Conservation (phyloP, 2,888 invertebrate species). For the Ramazzottius varieornatus region DNA sequence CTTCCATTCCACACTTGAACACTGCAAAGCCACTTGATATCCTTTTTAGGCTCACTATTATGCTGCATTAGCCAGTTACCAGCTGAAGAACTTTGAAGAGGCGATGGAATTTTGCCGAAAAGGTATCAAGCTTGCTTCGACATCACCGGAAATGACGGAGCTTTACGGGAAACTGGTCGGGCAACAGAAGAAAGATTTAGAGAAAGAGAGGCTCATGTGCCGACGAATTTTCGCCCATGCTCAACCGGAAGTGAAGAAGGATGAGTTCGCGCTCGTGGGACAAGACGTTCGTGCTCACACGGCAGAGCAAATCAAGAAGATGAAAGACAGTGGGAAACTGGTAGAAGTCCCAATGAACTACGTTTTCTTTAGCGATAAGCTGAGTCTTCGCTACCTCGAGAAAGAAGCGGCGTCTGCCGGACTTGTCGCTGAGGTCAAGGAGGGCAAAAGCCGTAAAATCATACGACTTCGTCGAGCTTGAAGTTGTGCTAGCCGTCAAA, state of each 20-base stretch:
- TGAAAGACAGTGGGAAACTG: not conserved
- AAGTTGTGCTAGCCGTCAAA: too few species aligned
- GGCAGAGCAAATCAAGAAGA: not conserved
- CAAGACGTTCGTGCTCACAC: not conserved
- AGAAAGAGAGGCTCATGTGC: not conserved
- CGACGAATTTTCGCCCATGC: not conserved
- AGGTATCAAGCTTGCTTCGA: not conserved
- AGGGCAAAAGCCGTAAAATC: not conserved
- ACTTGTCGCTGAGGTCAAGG: not conserved
- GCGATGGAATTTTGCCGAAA: not conserved
- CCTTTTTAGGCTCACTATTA: not conserved
- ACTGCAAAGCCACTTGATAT: too few species aligned
- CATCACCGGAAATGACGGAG: not conserved
- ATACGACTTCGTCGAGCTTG: not conserved
- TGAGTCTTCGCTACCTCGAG: not conserved
- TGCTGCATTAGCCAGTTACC: not conserved
- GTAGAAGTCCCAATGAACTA: not conserved
- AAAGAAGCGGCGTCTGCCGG: not conserved
- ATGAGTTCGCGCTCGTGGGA: not conserved
- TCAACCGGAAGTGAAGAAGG: not conserved
- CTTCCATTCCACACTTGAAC: too few species aligned
- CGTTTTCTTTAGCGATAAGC: not conserved
- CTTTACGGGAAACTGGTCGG: not conserved
- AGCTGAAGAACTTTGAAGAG: not conserved
- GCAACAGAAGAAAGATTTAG: too few species aligned